These are phyloP conservation scores for Tetragnatha versicolor DNA, from an alignment of 1,140 invertebrate species.

Conservation along the genomic window DNA sequence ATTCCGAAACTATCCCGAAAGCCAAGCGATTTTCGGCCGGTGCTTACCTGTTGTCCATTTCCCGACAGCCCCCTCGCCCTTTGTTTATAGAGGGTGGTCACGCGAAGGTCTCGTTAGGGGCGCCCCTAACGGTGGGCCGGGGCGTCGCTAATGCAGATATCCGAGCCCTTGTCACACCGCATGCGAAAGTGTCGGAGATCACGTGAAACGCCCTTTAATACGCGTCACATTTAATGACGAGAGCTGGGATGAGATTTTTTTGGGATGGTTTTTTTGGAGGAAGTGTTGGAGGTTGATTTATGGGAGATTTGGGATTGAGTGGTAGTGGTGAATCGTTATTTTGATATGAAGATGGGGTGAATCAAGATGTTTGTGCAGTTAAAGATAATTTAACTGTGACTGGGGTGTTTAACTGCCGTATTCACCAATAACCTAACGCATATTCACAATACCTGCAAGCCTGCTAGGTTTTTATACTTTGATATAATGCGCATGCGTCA, in stretches of 20 bases:
- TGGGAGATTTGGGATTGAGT: too few relatives aligned
- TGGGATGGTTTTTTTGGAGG: neutral
- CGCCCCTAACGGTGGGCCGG: neutral
- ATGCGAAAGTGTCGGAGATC: conserved; percentile 38
- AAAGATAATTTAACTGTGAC: too few relatives aligned
- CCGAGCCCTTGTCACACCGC: conserved; percentile 30
- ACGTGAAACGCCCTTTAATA: conserved; percentile 35
- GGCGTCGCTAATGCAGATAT: conserved; percentile 46
- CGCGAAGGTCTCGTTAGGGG: conserved; percentile 29
- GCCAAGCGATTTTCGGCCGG: neutral
- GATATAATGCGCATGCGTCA: too few relatives aligned
- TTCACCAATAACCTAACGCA: too few relatives aligned
- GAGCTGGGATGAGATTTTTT: neutral
- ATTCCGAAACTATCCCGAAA: too few relatives aligned
- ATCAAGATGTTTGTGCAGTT: too few relatives aligned
- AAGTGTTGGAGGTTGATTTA: too few relatives aligned
- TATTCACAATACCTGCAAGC: too few relatives aligned
- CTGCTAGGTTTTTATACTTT: too few relatives aligned
- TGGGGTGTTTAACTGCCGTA: too few relatives aligned
- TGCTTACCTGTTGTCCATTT: conserved; percentile 49
- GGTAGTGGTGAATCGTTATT: too few relatives aligned
- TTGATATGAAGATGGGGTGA: too few relatives aligned
- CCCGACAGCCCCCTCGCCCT: conserved; percentile 37
- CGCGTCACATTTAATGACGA: conserved; percentile 21
- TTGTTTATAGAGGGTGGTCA: conserved; percentile 34